Evolutionary conservation across 2,888 invertebrate genomes (phyloP), one percentile per base, ranked within the genome.

Genomic region (Idaea straminata): DNA sequence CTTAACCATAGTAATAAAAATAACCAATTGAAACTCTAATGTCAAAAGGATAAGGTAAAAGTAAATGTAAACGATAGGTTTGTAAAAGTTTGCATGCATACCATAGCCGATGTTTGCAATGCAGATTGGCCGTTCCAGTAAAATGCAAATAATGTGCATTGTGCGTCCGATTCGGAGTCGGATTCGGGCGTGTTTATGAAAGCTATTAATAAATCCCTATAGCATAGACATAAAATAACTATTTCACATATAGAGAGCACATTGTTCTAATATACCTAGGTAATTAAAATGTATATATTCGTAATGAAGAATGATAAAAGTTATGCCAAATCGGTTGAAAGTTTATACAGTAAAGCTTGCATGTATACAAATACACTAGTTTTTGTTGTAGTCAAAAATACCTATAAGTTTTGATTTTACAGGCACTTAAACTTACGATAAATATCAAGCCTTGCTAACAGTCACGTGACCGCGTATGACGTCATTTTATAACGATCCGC

Each of bases 91-190:
- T 64, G 68, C 68, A 63, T 64, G 68, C 68, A 63, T 63, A 34
- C 57, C 35, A 38, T 61, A 47, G 78, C 73, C 78, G 74, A 80
- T 83, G 89, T 88, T 89, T 88, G 89, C 89, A 89, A 82, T 89
- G 86, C 86, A 89, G 87, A 89, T 89, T 88, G 89, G 83, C 79
- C 82, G 79, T 85, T 84, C 84, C 82, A 84, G 85, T 85, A 84
- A 88, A 87, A 89, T 89, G 88, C 85, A 86, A 89, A 89, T 88
- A 83, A 78, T 78, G 74, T 69, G 80, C 74, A 80, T 82, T 69
- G 67, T 84, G 81, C 82, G 80, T 74, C 73, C 69, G 69, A 74
- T 72, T 68, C 71, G 72, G 57, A 60, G 61, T 64, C 57, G 10
- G 58, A 70, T 65, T 65, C 68, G 10, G 35, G 61, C 62, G 64